A percentile compares a stretch with the other conserved stretches of the same genome.
Conservation (phyloP, 2,888 invertebrate genomes). For the Cantharis rustica region DNA sequence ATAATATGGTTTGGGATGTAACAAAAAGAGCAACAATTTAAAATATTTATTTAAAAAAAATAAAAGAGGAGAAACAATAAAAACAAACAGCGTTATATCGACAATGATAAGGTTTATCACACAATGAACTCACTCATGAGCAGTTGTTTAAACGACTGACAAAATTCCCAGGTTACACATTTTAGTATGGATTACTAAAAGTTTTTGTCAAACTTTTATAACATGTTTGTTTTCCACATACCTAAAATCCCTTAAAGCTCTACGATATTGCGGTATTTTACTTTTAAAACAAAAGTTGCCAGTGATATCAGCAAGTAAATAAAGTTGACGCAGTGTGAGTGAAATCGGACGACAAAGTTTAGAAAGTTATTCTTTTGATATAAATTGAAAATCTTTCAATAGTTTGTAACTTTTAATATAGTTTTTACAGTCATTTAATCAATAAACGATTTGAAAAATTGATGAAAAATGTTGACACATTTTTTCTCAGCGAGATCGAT, state of each 20-base stretch:
- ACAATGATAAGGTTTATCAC: conserved; percentile 27
- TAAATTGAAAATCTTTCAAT: conserved; percentile 5
- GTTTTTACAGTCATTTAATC: not conserved
- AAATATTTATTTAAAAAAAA: not conserved
- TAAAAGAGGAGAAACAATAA: not conserved
- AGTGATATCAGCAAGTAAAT: conserved; percentile 8
- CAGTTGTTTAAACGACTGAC: conserved; percentile 1
- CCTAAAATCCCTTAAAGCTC: conserved; percentile 6
- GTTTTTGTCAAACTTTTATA: conserved; percentile 17
- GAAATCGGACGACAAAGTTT: conserved; percentile 3
- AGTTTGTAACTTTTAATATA: conserved; percentile 1
- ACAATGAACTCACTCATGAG: conserved; percentile 18
- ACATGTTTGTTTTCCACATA: conserved; percentile 17
- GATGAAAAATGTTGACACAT: not conserved
- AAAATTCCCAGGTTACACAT: conserved; percentile 15
- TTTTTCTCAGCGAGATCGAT: not conserved
- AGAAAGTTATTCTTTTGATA: conserved; percentile 3
- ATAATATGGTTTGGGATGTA: not conserved
- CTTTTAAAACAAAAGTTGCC: conserved; percentile 6
- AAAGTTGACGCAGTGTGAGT: conserved; percentile 1
- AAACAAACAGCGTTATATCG: conserved; percentile 1
- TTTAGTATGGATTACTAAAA: conserved; percentile 15
- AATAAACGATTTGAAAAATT: not conserved
- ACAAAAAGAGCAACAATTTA: not conserved
- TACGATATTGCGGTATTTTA: conserved; percentile 4